Evolutionary conservation across 30 jellyfish, hydroid and myxozoan species (phyloP).

Genomic region (Rhopilema esculentum): DNA sequence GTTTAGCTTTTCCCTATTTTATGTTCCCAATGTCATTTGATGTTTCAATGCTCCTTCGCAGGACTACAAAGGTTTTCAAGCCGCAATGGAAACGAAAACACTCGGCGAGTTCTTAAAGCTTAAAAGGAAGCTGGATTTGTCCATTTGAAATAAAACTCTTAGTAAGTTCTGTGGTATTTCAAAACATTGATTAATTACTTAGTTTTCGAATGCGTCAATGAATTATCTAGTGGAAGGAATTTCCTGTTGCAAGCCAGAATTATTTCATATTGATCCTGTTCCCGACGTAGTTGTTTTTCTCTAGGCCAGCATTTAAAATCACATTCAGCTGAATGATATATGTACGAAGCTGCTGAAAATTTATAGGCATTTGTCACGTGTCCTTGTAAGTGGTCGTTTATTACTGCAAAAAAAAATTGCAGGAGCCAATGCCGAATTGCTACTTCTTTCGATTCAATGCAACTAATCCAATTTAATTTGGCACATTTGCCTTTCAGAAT

Average conservation of each 20-base stretch:
- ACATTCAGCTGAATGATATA: background rate
- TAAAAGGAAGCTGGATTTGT: conserved; percentile 52
- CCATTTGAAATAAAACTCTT: conserved; percentile 39
- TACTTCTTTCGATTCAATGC: too few species aligned
- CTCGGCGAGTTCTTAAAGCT: conserved; percentile 61
- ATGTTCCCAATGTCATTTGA: too few species aligned
- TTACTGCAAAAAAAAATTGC: too few species aligned
- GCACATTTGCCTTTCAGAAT: too few species aligned
- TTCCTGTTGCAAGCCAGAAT: conserved; percentile 6
- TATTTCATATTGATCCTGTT: background rate
- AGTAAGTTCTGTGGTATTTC: conserved; percentile 15
- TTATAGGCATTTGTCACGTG: too few species aligned
- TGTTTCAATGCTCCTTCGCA: conserved; percentile 17
- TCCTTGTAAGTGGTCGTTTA: too few species aligned
- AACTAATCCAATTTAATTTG: too few species aligned
- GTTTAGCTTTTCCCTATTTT: too few species aligned
- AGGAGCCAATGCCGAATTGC: too few species aligned
- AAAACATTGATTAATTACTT: conserved; percentile 12
- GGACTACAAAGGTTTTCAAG: conserved; percentile 58
- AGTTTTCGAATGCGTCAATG: background rate
- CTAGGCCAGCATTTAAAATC: background rate
- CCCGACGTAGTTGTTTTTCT: background rate
- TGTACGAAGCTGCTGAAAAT: too few species aligned
- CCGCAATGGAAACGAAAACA: conserved; percentile 66
- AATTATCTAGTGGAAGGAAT: background rate